A percentile compares a stretch with the other conserved stretches of the same genome.
Conservation (phyloP, 1,140 invertebrate species). For the Maniola jurtina region DNA sequence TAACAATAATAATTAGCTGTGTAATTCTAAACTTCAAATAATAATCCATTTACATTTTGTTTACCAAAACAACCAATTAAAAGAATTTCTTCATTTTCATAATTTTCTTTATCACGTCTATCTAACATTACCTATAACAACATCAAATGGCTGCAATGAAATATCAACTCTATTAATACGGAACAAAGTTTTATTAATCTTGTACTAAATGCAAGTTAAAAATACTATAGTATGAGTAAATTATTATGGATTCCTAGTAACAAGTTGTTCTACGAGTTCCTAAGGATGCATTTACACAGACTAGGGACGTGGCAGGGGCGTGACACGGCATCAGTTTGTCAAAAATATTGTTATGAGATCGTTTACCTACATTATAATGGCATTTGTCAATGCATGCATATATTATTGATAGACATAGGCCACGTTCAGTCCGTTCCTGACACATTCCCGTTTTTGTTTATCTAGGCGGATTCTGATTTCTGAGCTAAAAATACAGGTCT, state of each 20-base stretch:
- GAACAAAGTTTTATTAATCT: constrained; percentile 4
- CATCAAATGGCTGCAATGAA: neutral
- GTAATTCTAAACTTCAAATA: neutral
- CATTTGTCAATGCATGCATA: no score
- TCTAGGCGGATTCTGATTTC: no score
- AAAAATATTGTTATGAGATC: no score
- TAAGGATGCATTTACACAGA: neutral
- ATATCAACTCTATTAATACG: neutral
- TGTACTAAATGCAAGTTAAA: constrained; percentile 5
- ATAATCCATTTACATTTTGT: constrained; percentile 7
- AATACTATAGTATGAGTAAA: constrained; percentile 13
- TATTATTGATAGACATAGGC: no score
- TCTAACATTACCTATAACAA: neutral
- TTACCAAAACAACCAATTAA: constrained; percentile 2
- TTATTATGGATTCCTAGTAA: constrained; percentile 37
- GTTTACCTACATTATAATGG: no score
- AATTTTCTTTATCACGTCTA: neutral
- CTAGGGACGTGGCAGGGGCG: neutral
- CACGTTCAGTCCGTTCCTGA: no score
- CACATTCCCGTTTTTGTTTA: no score
- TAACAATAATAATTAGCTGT: no score
- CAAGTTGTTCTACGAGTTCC: constrained; percentile 27
- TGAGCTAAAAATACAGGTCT: no score
- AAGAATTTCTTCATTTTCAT: constrained; percentile 4
- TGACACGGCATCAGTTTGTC: no score